Conservation (phyloP, 2,888 invertebrate genomes). For the Drosophila macrothrix region DNA sequence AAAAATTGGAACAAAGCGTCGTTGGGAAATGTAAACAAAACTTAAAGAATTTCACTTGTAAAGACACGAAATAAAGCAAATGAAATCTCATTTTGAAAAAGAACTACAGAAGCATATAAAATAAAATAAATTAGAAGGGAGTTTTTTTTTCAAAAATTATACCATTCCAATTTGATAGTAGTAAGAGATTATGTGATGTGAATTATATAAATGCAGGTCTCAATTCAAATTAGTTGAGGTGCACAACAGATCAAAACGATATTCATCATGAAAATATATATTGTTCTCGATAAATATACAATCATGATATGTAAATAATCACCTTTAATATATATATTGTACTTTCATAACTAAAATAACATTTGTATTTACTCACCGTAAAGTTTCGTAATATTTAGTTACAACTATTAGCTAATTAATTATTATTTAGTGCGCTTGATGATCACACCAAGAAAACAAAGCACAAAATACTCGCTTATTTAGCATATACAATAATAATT, state of each 20-base stretch:
- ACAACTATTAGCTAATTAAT: background rate
- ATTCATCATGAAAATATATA: background rate
- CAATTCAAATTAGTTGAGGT: background rate
- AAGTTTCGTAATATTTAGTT: background rate
- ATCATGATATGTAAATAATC: background rate
- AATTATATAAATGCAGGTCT: background rate
- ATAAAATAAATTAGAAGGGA: background rate
- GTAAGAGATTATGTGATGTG: background rate
- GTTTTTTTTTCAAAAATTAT: too few species aligned
- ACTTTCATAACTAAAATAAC: background rate
- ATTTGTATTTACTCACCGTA: conserved; percentile 28
- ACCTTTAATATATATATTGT: background rate
- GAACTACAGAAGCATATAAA: background rate
- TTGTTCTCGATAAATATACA: background rate
- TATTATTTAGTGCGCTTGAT: conserved; percentile 1
- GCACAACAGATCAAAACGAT: background rate
- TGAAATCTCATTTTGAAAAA: background rate
- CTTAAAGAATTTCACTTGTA: conserved; percentile 27
- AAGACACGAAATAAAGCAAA: conserved; percentile 9
- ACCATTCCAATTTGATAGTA: background rate
- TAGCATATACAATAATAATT: conserved; percentile 17
- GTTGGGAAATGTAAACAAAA: conserved; percentile 30
- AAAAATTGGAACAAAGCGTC: conserved; percentile 55
- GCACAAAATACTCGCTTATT: conserved; percentile 4
- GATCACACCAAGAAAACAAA: conserved; percentile 13